Percentiles rank a stretch among this genome's conserved stretches.
Conservation (phyloP, 2,888 invertebrate species). For the Callinectes sapidus region DNA sequence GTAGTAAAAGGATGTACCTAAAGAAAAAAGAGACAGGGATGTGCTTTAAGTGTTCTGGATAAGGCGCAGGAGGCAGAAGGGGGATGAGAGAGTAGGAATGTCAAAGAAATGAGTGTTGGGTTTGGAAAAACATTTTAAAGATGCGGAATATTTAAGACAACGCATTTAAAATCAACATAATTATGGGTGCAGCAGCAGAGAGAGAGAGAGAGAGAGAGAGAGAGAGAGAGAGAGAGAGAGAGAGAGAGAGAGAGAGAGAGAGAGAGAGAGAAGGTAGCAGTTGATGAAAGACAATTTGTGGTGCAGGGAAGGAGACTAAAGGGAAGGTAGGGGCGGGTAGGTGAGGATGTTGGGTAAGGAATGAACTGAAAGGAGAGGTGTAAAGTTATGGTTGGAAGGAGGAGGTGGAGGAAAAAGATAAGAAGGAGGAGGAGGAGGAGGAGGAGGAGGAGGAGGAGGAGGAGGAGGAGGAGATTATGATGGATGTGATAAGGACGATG, state of each 20-base stretch:
- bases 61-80: neutral
- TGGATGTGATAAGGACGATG: no score
- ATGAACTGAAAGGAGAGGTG: neutral
- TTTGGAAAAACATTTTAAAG: neutral
- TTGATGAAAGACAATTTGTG: slow-evolving; percentile 9
- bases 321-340: neutral
- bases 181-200: neutral
- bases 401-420: neutral
- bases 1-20: no score
- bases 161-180: no score
- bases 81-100: neutral
- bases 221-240: slow-evolving; percentile 14
- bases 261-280: slow-evolving; percentile 31
- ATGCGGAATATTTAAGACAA: neutral
- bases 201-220: slow-evolving; percentile 16
- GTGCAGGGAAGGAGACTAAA: neutral
- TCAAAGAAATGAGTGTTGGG: neutral
- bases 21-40: neutral
- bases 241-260: slow-evolving; percentile 44
- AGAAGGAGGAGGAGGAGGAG: neutral
- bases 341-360: neutral
- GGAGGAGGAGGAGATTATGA: neutral
- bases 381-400: neutral
- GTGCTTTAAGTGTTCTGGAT: neutral
- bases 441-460: neutral